These are phyloP conservation scores for Ethmia dodecea DNA, from an alignment of 2,888 invertebrate genomes.

Conservation along the genomic window DNA sequence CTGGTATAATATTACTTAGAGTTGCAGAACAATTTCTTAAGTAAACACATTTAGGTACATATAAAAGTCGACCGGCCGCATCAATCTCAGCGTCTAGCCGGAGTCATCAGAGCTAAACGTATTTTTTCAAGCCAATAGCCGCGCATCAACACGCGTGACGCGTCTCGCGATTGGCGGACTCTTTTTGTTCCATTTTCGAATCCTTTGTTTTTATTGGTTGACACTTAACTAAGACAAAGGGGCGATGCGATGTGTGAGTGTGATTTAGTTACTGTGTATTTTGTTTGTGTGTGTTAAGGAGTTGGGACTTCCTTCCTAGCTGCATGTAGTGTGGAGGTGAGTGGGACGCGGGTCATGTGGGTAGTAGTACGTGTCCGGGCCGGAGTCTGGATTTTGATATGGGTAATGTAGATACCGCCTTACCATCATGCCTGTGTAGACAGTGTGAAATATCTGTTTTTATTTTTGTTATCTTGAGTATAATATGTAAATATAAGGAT, in stretches of 20 bases:
- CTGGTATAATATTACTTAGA: too few species aligned
- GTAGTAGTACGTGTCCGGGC: conserved; percentile 46
- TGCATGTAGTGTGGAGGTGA: conserved; percentile 37
- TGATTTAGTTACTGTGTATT: conserved; percentile 42
- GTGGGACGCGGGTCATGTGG: conserved; percentile 47
- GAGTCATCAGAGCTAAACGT: conserved; percentile 72
- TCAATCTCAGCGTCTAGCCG: conserved; percentile 71
- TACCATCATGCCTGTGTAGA: conserved; percentile 43
- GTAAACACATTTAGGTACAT: conserved; percentile 46
- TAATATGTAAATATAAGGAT: too few species aligned
- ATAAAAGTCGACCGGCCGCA: conserved; percentile 46
- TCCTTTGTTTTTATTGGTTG: conserved; percentile 79
- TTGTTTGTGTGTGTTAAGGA: conserved; percentile 66
- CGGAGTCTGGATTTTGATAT: conserved; percentile 64
- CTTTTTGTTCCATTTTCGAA: conserved; percentile 76
- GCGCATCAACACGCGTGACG: conserved; percentile 73
- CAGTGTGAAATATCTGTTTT: conserved; percentile 56
- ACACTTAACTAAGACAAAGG: conserved; percentile 78
- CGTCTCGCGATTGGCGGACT: conserved; percentile 67
- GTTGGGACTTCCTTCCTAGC: conserved; percentile 56
- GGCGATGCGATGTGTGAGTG: conserved; percentile 64
- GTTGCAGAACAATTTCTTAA: conserved; percentile 25
- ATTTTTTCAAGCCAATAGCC: conserved; percentile 76
- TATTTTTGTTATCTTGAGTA: conserved; percentile 17
- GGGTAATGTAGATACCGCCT: conserved; percentile 66